Base-by-base conservation (phyloP, 2,888 invertebrate genomes). In the Prosopocoilus inquinatus region DNA sequence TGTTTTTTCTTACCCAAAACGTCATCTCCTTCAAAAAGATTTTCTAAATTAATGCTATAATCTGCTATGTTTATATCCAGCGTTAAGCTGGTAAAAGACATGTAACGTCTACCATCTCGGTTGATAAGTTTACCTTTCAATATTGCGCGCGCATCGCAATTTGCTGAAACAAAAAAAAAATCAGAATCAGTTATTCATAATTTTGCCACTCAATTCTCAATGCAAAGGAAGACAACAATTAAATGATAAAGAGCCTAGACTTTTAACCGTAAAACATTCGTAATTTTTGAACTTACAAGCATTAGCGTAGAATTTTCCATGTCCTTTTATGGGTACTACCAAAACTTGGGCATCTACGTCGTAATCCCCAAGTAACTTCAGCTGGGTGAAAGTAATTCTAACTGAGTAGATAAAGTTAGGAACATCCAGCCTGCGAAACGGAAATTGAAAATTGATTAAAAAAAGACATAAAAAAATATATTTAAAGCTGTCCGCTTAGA, bases 21-120 rank as follows among this genome's bases (percentile, higher is more conserved):
- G 58, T 84, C 82, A 69, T 88, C 86, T 0, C 85, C 84, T 55
- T 83, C 82, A 69, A 88, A 88, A 36, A 89, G 78, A 70, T 88
- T 87, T 48, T 82, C 85, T 38, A 88, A 78, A 67, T 82, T 78
- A 58, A 88, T 78, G 47, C 79, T 79, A 0, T 85, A 82, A 50
- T 82, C 79, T 13, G 84, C 85, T 2, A 88, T 82, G 28, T 79
- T 80, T 9, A 88, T 80, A 34, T 78, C 79, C 12, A 87, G 78
- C 65, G 80, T 81, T 80, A 88, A 85, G 39, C 82, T 84, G 50
- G 85, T 84, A 61, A 87, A 86, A 59, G 82, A 79, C 3, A 87
- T 71, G 62, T 84, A 85, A 58, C 84, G 82, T 0, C 81, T 76
- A 8, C 83, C 83, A n/a, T 83, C 80, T 20, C 78, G 77, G 55